phyloP scores from a whole-genome alignment of 2,113 vertebrate genomes.

The Micronycteris hirsuta region DNA sequence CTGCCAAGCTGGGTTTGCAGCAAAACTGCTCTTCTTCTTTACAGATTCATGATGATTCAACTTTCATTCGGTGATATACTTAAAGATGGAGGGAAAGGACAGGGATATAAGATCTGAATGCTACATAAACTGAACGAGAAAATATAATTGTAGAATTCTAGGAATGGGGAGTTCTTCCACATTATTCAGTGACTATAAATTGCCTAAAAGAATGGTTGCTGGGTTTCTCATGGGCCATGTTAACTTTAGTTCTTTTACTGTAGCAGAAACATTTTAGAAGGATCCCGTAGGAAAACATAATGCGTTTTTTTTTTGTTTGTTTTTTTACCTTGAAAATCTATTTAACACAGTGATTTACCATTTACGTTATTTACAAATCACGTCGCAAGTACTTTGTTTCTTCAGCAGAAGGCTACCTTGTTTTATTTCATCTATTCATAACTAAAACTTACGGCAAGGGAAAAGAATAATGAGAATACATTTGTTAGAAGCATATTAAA shows the following conservation, averaged over 20 bases:
- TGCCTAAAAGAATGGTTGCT: not conserved
- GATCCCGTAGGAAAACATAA: not conserved
- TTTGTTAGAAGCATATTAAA: slow-evolving; percentile 44
- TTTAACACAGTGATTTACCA: not conserved
- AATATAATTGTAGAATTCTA: not conserved
- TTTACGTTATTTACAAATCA: slow-evolving; percentile 22
- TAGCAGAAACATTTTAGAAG: not conserved
- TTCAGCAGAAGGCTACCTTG: slow-evolving; percentile 1
- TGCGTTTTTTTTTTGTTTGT: too few relatives aligned
- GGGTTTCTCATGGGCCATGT: not conserved
- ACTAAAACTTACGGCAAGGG: not conserved
- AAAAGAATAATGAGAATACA: not conserved
- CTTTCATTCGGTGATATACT: not conserved
- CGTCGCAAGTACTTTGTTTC: not conserved
- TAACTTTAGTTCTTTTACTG: not conserved
- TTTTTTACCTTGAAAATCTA: not conserved
- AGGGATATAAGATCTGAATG: not conserved
- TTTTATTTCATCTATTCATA: slow-evolving; percentile 41
- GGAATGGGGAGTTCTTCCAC: not conserved
- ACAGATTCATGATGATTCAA: not conserved
- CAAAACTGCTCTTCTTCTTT: not conserved
- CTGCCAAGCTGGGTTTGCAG: not conserved
- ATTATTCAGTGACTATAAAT: not conserved
- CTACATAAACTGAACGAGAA: not conserved
- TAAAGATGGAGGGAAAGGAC: not conserved